These are phyloP conservation scores for Glandiceps talaboti DNA, from an alignment of 53 echinoderm and acorn worm species.

Conservation along the genomic window DNA sequence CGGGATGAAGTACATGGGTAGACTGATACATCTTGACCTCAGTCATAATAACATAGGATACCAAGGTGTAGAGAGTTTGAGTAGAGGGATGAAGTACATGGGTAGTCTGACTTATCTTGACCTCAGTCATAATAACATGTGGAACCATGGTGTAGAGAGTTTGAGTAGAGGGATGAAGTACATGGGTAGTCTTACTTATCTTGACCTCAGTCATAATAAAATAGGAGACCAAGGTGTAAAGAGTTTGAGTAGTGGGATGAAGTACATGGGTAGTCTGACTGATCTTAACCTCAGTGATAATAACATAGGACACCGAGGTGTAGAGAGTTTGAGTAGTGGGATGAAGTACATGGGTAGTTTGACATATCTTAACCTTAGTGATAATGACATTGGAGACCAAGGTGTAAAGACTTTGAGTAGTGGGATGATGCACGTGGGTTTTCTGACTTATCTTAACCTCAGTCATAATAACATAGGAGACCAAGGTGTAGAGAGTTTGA, in stretches of 20 bases:
- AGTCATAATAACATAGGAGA: background rate
- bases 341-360: background rate
- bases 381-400: background rate
- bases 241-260: background rate
- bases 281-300: background rate
- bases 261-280: background rate
- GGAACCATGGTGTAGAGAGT: no score
- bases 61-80: no score
- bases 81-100: no score
- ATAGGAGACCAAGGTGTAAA: background rate
- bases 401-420: background rate
- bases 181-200: no score
- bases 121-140: no score
- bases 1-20: no score
- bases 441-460: background rate
- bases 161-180: no score
- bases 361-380: background rate
- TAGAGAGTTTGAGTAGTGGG: background rate
- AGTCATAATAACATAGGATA: no score
- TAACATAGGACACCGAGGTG: background rate
- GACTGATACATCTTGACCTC: no score
- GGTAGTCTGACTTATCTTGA: no score
- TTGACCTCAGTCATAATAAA: no score
- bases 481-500: background rate
- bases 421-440: background rate